Evolutionary conservation across 2,888 invertebrate genomes (phyloP), one percentile per base, ranked within the genome.

Genomic region (Nephrotoma appendiculata): DNA sequence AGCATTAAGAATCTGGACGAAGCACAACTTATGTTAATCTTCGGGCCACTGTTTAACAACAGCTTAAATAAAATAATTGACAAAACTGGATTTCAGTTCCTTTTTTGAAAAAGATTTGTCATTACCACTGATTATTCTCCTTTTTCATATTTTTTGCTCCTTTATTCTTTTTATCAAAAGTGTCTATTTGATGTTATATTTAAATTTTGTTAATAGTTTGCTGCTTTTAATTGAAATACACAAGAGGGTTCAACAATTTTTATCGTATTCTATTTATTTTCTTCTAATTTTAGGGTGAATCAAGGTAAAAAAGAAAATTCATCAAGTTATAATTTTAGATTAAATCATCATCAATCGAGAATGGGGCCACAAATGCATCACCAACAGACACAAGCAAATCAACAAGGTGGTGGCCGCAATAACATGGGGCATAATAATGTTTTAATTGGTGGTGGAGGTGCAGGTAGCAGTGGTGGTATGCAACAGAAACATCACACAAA

Each of bases 181-280:
- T 86, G 71, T 85, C 83, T 86, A 86, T 86, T 86, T 87, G 86
- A 86, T 87, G 86, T 87, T 87, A 86, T 86, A 87, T 86, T 86
- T 87, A 57, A 42, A 84, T 43, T 31, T 31, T 71, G 31, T 71
- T 31, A 71, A 71, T 19, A 11, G 31, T 31, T 31, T 71, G 52
- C 5, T 71, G 52, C 5, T 57, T 15, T 57, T 57, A 15, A 57
- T 57, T 57, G 52, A 57, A 57, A 57, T 31, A 57, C 7, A 31
- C 31, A 71, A 71, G 31, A 71, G 71, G 71, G 71, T 71, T 71
- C 31, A 71, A 31, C 9, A 71, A 44, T 31, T 31, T 15, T 7
- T 31, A 12, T 71, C 71, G 19, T 31, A 71, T 71, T 71, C 31
- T 31, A 11, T 31, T 31, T 15, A 6, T n/a, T 15, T 6, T 15